Evolutionary conservation across 2,113 vertebrate species (phyloP), one percentile per base, ranked within the genome.

Genomic region (Lagopus muta): DNA sequence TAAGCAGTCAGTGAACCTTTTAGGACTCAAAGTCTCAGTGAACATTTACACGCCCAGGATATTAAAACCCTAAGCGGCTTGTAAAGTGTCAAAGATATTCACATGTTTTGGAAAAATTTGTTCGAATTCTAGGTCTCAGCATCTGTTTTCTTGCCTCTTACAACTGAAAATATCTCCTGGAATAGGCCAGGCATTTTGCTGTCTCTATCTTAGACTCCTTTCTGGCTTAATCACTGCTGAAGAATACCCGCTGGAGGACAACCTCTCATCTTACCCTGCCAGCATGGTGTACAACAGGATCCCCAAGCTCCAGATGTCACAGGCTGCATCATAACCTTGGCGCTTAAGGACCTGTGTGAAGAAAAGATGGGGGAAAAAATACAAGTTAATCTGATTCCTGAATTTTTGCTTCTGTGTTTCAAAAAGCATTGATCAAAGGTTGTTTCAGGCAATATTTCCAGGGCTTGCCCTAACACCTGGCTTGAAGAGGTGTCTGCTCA

Each of bases 291-390:
- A 99, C 8, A 99, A 95, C 30, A 99, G 97, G 95, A 99, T 98
- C 16, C 99, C 99, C 93, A 99, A 72, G 73, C 99, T 99, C 99
- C 99, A 99, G 95, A 99, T 98, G 92, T 99, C 99, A 82, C 99
- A 99, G 2, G 99, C 99, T 27, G 99, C 99, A 20, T 99, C 99
- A 1, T 99, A 99, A 73, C 99, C 99, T 89, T 99, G 99, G 42
- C 99, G 98, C 96, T 98, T 99, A 48, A 99, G 97, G 90, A 99
- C 98, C 99, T 99, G 67, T 2, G 55, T 2, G 34, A 71, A 74
- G 32, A 58, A n/a, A 71, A 74, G 32, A 58, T n/a, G 60, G 5
- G 18, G 1, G 7, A 18, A 11, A 81, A 54, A 30, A 54, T 28
- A 30, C 4, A 22, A 28, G 34, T 60, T 64, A 38, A 80, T 57